phyloP scores from a whole-genome alignment of 2,888 invertebrate species.

The Pollenia griseotomentosa region DNA sequence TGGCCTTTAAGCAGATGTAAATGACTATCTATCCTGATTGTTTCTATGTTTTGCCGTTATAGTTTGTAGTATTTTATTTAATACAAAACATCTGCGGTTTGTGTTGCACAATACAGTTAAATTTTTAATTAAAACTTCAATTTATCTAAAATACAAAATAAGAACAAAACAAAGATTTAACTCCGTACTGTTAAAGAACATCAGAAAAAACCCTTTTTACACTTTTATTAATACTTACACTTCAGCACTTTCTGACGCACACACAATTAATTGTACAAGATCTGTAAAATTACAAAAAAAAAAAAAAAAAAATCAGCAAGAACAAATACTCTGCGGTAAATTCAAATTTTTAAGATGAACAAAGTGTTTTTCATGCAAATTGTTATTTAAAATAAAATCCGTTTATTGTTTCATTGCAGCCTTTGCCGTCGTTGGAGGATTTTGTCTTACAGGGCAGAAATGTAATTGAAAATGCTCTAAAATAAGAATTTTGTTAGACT shows the following conservation, averaged over 20 bases:
- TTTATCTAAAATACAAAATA: conserved; percentile 73
- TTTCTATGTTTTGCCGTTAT: conserved; percentile 55
- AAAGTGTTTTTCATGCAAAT: conserved; percentile 24
- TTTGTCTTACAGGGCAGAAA: conserved; percentile 36
- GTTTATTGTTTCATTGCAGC: conserved; percentile 32
- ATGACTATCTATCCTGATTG: neutral
- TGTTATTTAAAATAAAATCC: conserved; percentile 38
- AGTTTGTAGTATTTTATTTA: conserved; percentile 69
- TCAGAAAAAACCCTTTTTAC: conserved; percentile 42
- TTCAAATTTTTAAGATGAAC: conserved; percentile 30
- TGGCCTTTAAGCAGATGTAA: conserved; percentile 1
- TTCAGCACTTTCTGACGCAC: conserved; percentile 41
- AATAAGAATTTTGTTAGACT: neutral
- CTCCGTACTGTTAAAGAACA: neutral
- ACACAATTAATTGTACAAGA: neutral
- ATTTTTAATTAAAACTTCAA: conserved; percentile 82
- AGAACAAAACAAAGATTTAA: conserved; percentile 11
- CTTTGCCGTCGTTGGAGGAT: conserved; percentile 16
- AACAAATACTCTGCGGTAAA: conserved; percentile 36
- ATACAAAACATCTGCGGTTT: conserved; percentile 74
- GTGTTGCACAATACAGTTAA: conserved; percentile 74
- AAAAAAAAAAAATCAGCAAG: neutral
- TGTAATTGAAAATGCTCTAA: conserved; percentile 58
- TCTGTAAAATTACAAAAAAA: neutral
- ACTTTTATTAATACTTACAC: conserved; percentile 57